Percentiles rank a stretch among this genome's conserved stretches.
Evolutionary conservation across 2,888 invertebrate genomes (phyloP).

Genomic region (Papilio gigon): DNA sequence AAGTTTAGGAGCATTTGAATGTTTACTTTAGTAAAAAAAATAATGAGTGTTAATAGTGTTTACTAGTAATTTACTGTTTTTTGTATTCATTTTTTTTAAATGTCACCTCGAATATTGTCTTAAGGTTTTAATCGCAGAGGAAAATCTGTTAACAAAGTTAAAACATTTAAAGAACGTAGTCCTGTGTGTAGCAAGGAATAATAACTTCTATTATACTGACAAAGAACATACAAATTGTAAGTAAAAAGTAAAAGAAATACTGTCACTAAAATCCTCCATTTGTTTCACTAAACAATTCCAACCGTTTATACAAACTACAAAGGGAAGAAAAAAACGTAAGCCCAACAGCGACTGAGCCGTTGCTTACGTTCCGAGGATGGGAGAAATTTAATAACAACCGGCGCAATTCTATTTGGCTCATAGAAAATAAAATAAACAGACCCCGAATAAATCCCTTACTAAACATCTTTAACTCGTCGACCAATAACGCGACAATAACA

Average conservation of each 20-base stretch:
- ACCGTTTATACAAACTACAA: conserved; percentile 17
- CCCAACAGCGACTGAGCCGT: conserved; percentile 19
- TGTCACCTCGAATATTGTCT: too few relatives aligned
- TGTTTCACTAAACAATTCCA: conserved; percentile 22
- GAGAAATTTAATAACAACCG: conserved; percentile 36
- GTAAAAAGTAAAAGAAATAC: conserved; percentile 19
- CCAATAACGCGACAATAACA: conserved; percentile 56
- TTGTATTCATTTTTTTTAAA: too few relatives aligned
- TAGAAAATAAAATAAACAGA: conserved; percentile 43
- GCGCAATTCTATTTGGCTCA: conserved; percentile 27
- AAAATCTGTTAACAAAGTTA: neutral
- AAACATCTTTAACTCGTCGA: conserved; percentile 47
- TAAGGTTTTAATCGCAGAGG: too few relatives aligned
- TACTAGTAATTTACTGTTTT: neutral
- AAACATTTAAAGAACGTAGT: neutral
- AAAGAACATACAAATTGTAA: conserved; percentile 2
- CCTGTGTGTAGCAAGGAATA: neutral
- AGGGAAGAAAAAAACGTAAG: conserved; percentile 6
- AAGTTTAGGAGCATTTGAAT: neutral
- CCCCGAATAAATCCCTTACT: conserved; percentile 42
- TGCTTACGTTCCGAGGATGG: conserved; percentile 21
- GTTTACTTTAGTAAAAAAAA: neutral
- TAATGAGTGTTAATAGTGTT: too few relatives aligned
- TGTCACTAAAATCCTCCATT: conserved; percentile 19
- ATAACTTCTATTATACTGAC: too few relatives aligned